A percentile compares a stretch with the other conserved stretches of the same genome.
Evolutionary conservation across 2,113 vertebrate species (phyloP).

Genomic region (Aptenodytes forsteri): DNA sequence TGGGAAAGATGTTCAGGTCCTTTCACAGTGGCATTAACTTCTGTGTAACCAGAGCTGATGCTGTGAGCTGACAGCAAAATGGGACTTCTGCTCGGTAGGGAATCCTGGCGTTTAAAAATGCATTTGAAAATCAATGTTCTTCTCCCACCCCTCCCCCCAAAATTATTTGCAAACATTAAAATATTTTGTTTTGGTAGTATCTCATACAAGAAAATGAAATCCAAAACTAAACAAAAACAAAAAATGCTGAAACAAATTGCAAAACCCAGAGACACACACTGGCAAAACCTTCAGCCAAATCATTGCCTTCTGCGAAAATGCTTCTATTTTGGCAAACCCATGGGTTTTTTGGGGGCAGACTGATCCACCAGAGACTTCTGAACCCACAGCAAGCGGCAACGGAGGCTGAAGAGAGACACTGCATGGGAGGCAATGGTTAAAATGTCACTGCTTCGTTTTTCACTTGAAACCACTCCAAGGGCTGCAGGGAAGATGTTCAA

Average conservation of each 20-base stretch:
- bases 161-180: constrained; percentile 17
- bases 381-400: not conserved
- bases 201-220: not conserved
- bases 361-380: constrained; percentile 12
- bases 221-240: constrained; percentile 2
- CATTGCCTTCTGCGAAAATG: constrained; percentile 9
- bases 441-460: not conserved
- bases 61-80: not conserved
- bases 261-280: not conserved
- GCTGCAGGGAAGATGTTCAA: not conserved
- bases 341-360: not conserved
- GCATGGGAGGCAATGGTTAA: not conserved
- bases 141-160: fast-evolving
- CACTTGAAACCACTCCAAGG: constrained; percentile 8
- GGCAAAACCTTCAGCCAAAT: constrained; percentile 21
- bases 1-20: not conserved
- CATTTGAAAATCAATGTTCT: not conserved
- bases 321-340: constrained; percentile 32
- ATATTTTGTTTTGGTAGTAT: not conserved
- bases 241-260: constrained; percentile 17
- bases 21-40: not conserved
- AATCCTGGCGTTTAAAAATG: not conserved
- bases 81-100: not conserved
- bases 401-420: constrained; percentile 5
- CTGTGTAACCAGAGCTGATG: not conserved